Percentiles rank a stretch among this genome's conserved stretches.
phyloP scores from a whole-genome alignment of 1,140 invertebrate species.

The Drosophila orena region DNA sequence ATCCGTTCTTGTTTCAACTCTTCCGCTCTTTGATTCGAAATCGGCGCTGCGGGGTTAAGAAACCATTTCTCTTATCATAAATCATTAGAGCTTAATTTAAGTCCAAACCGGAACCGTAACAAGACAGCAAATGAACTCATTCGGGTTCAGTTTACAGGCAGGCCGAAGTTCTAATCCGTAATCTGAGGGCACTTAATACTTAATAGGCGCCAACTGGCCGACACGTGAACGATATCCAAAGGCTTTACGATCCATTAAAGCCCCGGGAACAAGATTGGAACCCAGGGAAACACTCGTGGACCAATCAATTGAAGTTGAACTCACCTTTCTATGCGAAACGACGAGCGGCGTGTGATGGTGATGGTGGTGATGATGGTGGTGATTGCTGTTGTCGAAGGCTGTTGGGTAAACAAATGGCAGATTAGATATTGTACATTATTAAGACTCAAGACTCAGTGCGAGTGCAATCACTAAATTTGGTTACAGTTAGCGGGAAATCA shows the following conservation, averaged over 20 bases:
- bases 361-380: conserved; percentile 36
- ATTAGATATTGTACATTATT: conserved; percentile 22
- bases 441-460: background rate
- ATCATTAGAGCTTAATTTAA: conserved; percentile 70
- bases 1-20: conserved; percentile 25
- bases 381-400: conserved; percentile 67
- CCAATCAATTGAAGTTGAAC: conserved; percentile 9
- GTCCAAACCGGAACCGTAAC: conserved; percentile 58
- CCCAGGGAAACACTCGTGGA: conserved; percentile 7
- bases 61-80: conserved; percentile 58
- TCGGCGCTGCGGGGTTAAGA: background rate
- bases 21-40: conserved; percentile 20
- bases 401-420: conserved; percentile 39
- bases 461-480: conserved; percentile 34
- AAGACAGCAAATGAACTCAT: conserved; percentile 61
- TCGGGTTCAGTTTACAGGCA: conserved; percentile 55
- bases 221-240: conserved; percentile 56
- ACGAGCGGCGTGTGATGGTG: conserved; percentile 59
- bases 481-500: conserved; percentile 46
- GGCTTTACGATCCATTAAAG: conserved; percentile 55
- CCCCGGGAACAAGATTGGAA: conserved; percentile 1
- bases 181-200: conserved; percentile 64
- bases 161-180: conserved; percentile 76
- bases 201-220: conserved; percentile 29
- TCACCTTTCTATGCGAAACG: conserved; percentile 75